Evolutionary conservation across 2,888 invertebrate genomes (phyloP).

Genomic region (Nysson spinosus): DNA sequence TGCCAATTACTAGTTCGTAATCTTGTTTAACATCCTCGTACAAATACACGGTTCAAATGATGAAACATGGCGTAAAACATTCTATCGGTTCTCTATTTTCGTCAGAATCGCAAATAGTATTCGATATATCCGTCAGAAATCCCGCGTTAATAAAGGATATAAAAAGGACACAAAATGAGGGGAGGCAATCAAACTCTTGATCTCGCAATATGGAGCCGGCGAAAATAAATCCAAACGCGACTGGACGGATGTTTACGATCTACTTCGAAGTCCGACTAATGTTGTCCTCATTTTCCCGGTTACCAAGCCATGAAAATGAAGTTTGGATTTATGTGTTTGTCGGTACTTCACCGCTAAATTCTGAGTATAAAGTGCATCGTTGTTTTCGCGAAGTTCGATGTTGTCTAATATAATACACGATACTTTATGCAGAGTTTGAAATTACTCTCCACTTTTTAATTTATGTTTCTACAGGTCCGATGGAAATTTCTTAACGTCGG

Average conservation of each 20-base stretch:
- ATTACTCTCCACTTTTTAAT: too few relatives aligned
- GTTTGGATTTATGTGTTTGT: slow-evolving; percentile 56
- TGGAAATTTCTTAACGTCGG: too few relatives aligned
- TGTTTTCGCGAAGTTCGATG: slow-evolving; percentile 33
- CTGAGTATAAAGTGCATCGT: slow-evolving; percentile 6
- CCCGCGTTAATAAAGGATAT: not conserved
- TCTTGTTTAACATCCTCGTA: too few relatives aligned
- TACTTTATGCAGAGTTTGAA: too few relatives aligned
- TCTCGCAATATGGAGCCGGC: not conserved
- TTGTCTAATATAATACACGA: slow-evolving; percentile 6
- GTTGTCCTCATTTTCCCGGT: slow-evolving; percentile 8
- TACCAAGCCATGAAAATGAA: slow-evolving; percentile 39
- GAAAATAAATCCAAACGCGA: not conserved
- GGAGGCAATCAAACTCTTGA: not conserved
- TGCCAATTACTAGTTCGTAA: too few relatives aligned
- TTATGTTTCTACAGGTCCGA: too few relatives aligned
- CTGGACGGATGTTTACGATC: slow-evolving; percentile 10
- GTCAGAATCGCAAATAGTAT: too few relatives aligned
- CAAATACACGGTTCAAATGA: too few relatives aligned
- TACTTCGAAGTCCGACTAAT: slow-evolving; percentile 11
- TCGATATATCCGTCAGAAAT: not conserved
- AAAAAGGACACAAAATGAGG: not conserved
- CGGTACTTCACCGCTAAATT: slow-evolving; percentile 2
- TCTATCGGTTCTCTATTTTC: too few relatives aligned
- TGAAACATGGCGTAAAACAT: not conserved